Base-by-base conservation (phyloP, 2,113 vertebrate genomes). In the Bufo gargarizans region DNA sequence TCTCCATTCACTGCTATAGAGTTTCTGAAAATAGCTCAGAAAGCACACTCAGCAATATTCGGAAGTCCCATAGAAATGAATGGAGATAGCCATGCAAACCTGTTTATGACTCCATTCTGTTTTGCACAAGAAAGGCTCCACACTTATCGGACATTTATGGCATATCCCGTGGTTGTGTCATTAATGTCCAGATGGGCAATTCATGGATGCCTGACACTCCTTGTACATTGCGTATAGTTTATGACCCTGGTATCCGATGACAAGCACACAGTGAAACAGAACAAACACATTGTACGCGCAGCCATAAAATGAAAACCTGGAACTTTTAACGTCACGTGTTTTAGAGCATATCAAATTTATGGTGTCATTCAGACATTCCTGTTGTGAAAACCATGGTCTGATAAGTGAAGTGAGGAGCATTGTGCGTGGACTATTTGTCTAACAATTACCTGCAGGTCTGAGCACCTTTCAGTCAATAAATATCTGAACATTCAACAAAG, bases 401-500 rank as follows among this genome's bases (percentile, higher is more conserved):
- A 86, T 78, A 65, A 65, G 74, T 14, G 45, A 49, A 61, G 49
- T 79, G 13, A 79, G 10, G 12, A 67, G n/a, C 45, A 53, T 53
- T 69, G 81, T 50, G 8, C 45, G 22, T n/a, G 12, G 13, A 61
- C 58, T 83, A 2, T 69, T 83, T 83, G 22, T 47, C 58, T 33
- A 67, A 16, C 61, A 6, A 83, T 69, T 69, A 83, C 43, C 61
- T 6, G 19, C 19, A 13, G 45, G 1, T 50, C 49, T n/a, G n/a
- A 83, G 81, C 65, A 20, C 45, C 43, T 81, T 67, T 13, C 5
- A 2, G 43, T 82, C 14, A 67, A 82, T 49, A 12, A 22, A 47
- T 45, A 82, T n/a, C 43, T 50, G 45, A 22, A 69, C 9, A 20
- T 86, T 88, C 72, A 74, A 88, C 80, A 88, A 82, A 88, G 86